Percentiles rank a stretch among this genome's conserved stretches.
These are phyloP conservation scores for Polymixis flavicincta DNA, from an alignment of 2,888 invertebrate species.

Conservation along the genomic window DNA sequence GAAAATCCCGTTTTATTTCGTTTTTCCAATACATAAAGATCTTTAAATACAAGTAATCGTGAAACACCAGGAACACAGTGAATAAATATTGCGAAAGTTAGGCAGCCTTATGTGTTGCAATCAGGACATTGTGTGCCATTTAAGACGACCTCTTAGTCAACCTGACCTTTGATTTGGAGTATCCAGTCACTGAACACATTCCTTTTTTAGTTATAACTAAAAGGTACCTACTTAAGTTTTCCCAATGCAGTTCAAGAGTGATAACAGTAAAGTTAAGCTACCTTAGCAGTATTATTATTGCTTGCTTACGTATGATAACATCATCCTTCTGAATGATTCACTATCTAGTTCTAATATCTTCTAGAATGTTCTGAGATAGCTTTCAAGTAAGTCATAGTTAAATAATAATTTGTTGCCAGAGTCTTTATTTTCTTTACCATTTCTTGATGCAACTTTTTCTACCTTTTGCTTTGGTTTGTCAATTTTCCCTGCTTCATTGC, in stretches of 20 bases:
- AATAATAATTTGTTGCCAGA: too few species aligned
- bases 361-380: neutral
- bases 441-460: neutral
- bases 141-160: slow-evolving; percentile 14
- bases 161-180: slow-evolving; percentile 42
- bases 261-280: neutral
- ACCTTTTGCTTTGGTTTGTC: neutral
- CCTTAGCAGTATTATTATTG: neutral
- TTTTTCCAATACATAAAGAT: neutral
- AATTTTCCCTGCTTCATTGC: neutral
- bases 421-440: neutral
- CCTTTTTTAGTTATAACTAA: neutral
- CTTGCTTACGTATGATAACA: neutral
- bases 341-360: neutral
- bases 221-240: neutral
- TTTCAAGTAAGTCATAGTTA: neutral
- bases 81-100: slow-evolving; percentile 21
- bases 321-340: neutral
- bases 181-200: neutral
- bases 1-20: neutral
- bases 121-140: slow-evolving; percentile 27
- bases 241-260: neutral
- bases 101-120: slow-evolving; percentile 32
- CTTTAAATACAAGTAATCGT: too few species aligned
- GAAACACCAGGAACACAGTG: neutral